Evolutionary conservation across 2,888 invertebrate genomes (phyloP).

Genomic region (Caenorhabditis angaria): DNA sequence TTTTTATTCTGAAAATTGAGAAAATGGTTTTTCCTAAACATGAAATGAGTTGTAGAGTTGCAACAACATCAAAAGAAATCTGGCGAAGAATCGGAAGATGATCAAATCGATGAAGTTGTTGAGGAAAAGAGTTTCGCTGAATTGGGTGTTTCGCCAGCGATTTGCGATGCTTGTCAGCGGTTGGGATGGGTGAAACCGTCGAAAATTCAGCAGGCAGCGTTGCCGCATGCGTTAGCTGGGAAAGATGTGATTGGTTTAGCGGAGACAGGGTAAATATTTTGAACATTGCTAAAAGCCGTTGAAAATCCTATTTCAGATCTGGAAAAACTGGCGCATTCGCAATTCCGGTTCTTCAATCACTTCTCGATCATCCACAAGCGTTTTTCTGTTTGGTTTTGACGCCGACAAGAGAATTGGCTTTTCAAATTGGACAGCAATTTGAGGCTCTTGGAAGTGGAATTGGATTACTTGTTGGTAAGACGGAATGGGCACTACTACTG

Average conservation of each 20-base stretch:
- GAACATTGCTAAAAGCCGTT: too few species aligned
- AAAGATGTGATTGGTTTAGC: slow-evolving; percentile 83
- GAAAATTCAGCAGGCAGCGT: slow-evolving; percentile 91
- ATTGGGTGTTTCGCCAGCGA: slow-evolving; percentile 85
- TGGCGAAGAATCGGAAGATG: slow-evolving; percentile 92
- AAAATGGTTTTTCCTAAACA: slow-evolving; percentile 3
- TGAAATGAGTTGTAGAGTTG: background rate
- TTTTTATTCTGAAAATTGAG: too few species aligned
- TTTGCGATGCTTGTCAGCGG: slow-evolving; percentile 89
- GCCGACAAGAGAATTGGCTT: slow-evolving; percentile 95
- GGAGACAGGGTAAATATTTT: slow-evolving; percentile 79
- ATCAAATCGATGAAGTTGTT: slow-evolving; percentile 73
- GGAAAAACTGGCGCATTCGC: slow-evolving; percentile 98
- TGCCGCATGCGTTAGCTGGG: slow-evolving; percentile 88
- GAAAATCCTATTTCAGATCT: slow-evolving; percentile 75
- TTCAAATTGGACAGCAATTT: slow-evolving; percentile 97
- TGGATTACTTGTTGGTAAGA: slow-evolving; percentile 85
- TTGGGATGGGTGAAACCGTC: slow-evolving; percentile 94
- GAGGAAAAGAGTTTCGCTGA: slow-evolving; percentile 40
- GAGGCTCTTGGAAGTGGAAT: slow-evolving; percentile 89
- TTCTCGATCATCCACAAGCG: slow-evolving; percentile 89
- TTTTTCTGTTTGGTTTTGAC: slow-evolving; percentile 92
- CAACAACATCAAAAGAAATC: slow-evolving; percentile 91
- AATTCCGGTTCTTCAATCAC: slow-evolving; percentile 89
- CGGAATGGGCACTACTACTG: too few species aligned